Conservation (phyloP, 2,888 invertebrate species). For the Tiliacea aurago region DNA sequence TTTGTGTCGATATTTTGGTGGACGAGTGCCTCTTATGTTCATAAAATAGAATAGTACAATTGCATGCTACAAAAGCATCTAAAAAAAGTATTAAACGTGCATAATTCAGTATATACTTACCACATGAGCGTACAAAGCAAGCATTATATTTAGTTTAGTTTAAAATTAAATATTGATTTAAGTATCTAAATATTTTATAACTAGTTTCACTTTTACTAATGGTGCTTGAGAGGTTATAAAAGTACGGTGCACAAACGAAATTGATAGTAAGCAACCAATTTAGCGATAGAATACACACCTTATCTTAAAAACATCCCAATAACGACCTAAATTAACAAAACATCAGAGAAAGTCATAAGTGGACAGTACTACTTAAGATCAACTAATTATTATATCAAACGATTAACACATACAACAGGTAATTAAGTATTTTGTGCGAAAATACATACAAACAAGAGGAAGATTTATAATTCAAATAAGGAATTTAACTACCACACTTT, state of each 20-base stretch:
- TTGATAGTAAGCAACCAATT: slow-evolving; percentile 18
- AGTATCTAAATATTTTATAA: slow-evolving; percentile 2
- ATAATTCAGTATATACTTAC: slow-evolving; percentile 53
- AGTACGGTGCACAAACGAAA: slow-evolving; percentile 50
- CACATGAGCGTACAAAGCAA: slow-evolving; percentile 29
- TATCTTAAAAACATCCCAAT: slow-evolving; percentile 86
- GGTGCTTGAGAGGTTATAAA: slow-evolving; percentile 46
- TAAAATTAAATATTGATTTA: not conserved
- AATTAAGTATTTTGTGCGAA: slow-evolving; percentile 40
- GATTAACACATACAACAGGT: slow-evolving; percentile 38
- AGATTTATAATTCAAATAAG: slow-evolving; percentile 30
- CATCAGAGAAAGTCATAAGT: slow-evolving; percentile 68
- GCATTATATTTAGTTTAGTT: slow-evolving; percentile 23
- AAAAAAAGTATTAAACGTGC: slow-evolving; percentile 47
- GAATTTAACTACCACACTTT: slow-evolving; percentile 33
- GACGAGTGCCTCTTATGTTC: not conserved
- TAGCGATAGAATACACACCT: slow-evolving; percentile 82
- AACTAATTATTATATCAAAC: slow-evolving; percentile 18
- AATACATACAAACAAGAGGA: slow-evolving; percentile 18
- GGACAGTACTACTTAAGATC: slow-evolving; percentile 37
- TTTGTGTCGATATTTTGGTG: not conserved
- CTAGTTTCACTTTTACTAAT: slow-evolving; percentile 20
- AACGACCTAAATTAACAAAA: slow-evolving; percentile 86
- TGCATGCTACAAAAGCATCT: slow-evolving; percentile 35
- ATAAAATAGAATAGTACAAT: not conserved